Evolutionary conservation across 1,140 invertebrate species (phyloP), one percentile per base, ranked within the genome.

Genomic region (Lordiphosa clarofinis): DNA sequence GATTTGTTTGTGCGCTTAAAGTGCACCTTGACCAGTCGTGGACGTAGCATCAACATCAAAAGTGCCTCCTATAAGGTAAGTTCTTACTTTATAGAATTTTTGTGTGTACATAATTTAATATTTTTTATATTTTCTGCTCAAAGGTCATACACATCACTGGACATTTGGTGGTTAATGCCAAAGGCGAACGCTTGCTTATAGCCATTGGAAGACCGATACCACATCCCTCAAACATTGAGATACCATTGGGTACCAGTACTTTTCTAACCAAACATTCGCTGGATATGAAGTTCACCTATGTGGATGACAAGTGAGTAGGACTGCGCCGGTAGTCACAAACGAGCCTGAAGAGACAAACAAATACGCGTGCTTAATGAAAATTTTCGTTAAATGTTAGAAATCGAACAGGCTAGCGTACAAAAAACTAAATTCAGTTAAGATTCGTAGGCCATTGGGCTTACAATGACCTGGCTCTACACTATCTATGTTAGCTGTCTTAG

Each of bases 261-360:
- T 98, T 99, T 90, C 90, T 98, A 11, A 96, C 95, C 8, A 96
- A 96, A 87, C 97, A 98, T 88, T 95, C 92, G 79, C 91, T 97
- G 73, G 96, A 97, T 88, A 98, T 98, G 96, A 97, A 96, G 87
- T 98, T 97, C 87, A 96, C 95, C 10, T 96, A 97, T 87, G 95
- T 94, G 59, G 97, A 98, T 90, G 96, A 98, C 63, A 96, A 94
- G 97, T 98, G 91, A 92, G 94, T 92, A 33, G n/a, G 5, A 47
- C 4, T 15, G 3, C 15, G 15, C 15, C 15, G 15, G 15, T 1
- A 3, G 3, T 15, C 3, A 15, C 15, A 15, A 15, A 15, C 15
- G 3, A 15, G 15, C 15, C 15, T 15, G 15, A 15, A 15, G 15
- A 15, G 15, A 15, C 3, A 3, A 15, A 15, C 15, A 15, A 15